Evolutionary conservation across 2,888 invertebrate genomes (phyloP).

Genomic region (Podabrus alpinus): DNA sequence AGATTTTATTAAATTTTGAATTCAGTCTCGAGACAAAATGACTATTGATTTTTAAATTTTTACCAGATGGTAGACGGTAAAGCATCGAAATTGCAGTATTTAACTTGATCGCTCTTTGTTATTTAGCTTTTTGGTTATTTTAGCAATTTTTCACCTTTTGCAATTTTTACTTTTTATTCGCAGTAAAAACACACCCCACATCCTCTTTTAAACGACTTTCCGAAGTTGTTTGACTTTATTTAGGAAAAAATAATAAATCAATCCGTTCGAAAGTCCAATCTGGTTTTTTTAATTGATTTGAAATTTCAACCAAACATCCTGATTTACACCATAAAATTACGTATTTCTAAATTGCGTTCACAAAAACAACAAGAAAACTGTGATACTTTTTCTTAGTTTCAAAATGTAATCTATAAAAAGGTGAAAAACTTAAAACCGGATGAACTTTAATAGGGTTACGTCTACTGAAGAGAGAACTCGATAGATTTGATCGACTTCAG

Average conservation of each 20-base stretch:
- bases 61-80: neutral
- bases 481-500: conserved; percentile 29
- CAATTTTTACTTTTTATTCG: neutral
- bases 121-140: neutral
- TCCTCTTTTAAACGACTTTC: neutral
- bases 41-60: neutral
- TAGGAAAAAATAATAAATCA: neutral
- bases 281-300: neutral
- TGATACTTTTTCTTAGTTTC: neutral
- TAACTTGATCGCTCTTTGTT: neutral
- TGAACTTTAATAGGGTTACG: conserved; percentile 11
- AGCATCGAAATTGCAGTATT: neutral
- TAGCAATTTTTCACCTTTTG: neutral
- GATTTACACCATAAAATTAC: neutral
- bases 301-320: neutral
- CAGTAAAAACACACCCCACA: neutral
- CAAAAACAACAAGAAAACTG: neutral
- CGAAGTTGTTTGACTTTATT: neutral
- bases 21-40: neutral
- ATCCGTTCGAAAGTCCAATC: neutral
- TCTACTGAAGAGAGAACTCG: conserved; percentile 5
- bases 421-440: conserved; percentile 9
- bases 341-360: neutral
- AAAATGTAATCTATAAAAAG: neutral
- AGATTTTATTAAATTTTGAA: neutral